Evolutionary conservation across 2,888 invertebrate species (phyloP).

Genomic region (Nemotelus pantherinus): DNA sequence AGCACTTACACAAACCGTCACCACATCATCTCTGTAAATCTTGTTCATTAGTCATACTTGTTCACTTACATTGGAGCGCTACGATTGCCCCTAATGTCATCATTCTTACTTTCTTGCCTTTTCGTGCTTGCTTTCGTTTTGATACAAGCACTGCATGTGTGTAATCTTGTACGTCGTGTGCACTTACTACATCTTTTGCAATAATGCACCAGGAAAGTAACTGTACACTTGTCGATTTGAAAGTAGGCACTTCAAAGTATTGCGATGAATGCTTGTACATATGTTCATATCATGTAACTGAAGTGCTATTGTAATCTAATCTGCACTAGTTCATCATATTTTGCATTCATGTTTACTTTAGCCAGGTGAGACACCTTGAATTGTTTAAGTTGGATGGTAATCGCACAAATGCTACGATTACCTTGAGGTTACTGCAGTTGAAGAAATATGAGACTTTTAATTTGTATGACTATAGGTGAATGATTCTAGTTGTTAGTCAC

Average conservation of each 20-base stretch:
- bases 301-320: neutral
- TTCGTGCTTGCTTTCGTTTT: neutral
- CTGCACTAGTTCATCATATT: neutral
- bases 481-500: no score
- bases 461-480: no score
- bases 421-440: no score
- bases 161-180: neutral
- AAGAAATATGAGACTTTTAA: no score
- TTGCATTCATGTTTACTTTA: neutral
- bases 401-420: no score
- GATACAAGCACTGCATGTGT: neutral
- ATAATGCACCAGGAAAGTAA: slow-evolving; percentile 1
- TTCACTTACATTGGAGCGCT: neutral
- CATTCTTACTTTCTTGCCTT: slow-evolving; percentile 1
- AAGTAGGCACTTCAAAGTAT: no score
- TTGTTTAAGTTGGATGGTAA: no score
- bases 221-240: neutral
- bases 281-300: neutral
- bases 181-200: neutral
- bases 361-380: neutral
- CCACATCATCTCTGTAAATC: neutral
- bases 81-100: neutral
- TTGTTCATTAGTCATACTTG: neutral
- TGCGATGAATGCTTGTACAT: neutral
- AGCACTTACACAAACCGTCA: neutral